Evolutionary conservation across 2,888 invertebrate species (phyloP), one percentile per base, ranked within the genome.

Genomic region (Rhagonycha lutea): DNA sequence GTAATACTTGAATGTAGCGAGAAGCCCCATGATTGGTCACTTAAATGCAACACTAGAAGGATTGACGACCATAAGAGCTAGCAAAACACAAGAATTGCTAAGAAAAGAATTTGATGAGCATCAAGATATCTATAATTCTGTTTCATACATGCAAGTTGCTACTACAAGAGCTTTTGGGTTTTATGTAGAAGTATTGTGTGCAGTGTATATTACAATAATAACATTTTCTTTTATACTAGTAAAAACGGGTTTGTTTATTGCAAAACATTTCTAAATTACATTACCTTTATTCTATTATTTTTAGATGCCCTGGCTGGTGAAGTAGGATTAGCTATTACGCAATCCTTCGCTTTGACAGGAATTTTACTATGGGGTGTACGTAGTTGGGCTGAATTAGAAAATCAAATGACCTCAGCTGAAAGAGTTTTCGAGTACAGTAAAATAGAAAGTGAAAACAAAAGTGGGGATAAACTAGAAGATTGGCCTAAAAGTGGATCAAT

Each of bases 371-470:
- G 91, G 91, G 91, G 90, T 8, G 90, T 92, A 79, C 90, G 98
- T 3, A 97, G 98, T 87, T 96, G 96, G 83, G 96, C 97, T 0
- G 98, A 98, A 87, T 86, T 87, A 18, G 88, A 88, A 85, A 96
- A 95, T 84, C 93, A 93, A 81, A 95, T 96, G 95, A 96, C 95
- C 2, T 94, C 95, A 9, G 97, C 98, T 0, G 98, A 98, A 88
- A 91, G 97, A 86, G 91, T 94, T 0, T 65, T 85, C 28, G 87
- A 87, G 79, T 87, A 88, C 70, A 84, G 89, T 1, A 86, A 89
- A n/a, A 83, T 92, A 10, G 87, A 89, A 76, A 81, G 83, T 7
- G 89, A 89, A 81, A 76, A 81, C 12, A 79, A 79, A n/a, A 70
- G 73, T 62, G 86, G 85, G 7, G 70, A 71, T 81, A 93, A 92